A percentile compares a stretch with the other conserved stretches of the same genome.
Evolutionary conservation across 2,888 invertebrate genomes (phyloP).

Genomic region (Timandra comae): DNA sequence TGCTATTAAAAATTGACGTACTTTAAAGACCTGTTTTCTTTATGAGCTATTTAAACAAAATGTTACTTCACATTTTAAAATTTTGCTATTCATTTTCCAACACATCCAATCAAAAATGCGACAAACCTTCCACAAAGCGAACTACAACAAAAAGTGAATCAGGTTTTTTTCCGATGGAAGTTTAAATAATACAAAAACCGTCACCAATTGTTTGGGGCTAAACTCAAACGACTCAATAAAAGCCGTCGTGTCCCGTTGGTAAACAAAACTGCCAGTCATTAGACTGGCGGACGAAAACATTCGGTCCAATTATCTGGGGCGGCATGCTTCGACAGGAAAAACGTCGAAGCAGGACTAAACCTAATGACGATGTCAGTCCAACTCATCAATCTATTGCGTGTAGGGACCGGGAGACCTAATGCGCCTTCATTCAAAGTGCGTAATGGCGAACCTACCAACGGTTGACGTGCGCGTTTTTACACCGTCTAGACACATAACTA

Average conservation of each 20-base stretch:
- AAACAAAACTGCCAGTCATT: conserved; percentile 73
- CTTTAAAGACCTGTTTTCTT: no score
- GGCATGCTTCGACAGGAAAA: conserved; percentile 40
- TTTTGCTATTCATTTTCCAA: no score
- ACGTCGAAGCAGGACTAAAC: conserved; percentile 47
- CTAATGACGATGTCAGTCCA: conserved; percentile 68
- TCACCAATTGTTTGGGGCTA: conserved; percentile 44
- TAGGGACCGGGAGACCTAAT: conserved; percentile 12
- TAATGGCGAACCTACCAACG: conserved; percentile 2
- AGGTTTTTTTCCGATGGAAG: no score
- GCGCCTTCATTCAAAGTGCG: conserved; percentile 6
- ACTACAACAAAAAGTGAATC: no score
- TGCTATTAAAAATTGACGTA: no score
- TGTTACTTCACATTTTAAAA: no score
- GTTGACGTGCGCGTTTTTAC: conserved; percentile 16
- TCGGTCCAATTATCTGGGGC: conserved; percentile 64
- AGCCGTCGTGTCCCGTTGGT: conserved; percentile 58
- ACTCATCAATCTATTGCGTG: conserved; percentile 65
- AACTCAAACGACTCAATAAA: conserved; percentile 66
- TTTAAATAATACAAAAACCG: conserved; percentile 42
- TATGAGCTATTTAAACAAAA: no score
- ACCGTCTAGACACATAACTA: conserved; percentile 22
- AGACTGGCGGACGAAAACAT: conserved; percentile 65
- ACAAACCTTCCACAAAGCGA: no score
- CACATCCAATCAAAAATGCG: no score